Evolutionary conservation across 2,797 vertebrate genomes (phyloP).

Genomic region (Spondyliosoma cantharus): DNA sequence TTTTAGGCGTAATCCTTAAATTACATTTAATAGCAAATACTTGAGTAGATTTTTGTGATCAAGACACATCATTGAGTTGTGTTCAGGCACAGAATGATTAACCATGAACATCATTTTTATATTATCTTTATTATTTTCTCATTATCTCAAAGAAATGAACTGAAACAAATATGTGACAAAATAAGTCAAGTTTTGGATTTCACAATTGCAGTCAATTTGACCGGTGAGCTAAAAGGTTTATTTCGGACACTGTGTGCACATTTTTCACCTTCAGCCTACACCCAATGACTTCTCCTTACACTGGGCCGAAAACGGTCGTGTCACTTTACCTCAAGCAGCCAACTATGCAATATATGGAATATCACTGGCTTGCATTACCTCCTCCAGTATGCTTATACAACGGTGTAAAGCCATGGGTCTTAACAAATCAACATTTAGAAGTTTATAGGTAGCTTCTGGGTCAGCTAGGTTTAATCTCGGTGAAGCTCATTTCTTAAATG

Average conservation of each 20-base stretch:
- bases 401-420: slow-evolving; percentile 29
- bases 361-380: slow-evolving; percentile 32
- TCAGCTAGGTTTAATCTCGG: neutral
- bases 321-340: slow-evolving; percentile 38
- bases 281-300: slow-evolving; percentile 1
- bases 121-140: too few relatives aligned
- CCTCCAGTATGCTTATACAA: slow-evolving; percentile 5
- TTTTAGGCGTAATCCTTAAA: too few relatives aligned
- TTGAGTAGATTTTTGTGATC: too few relatives aligned
- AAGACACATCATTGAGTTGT: too few relatives aligned
- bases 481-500: neutral
- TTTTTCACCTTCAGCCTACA: slow-evolving; percentile 23
- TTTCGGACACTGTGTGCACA: neutral
- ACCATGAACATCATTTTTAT: too few relatives aligned
- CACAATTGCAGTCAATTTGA: too few relatives aligned
- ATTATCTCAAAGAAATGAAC: too few relatives aligned
- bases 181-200: too few relatives aligned
- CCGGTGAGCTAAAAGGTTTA: too few relatives aligned
- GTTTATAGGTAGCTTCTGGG: neutral
- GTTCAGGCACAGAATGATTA: too few relatives aligned
- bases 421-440: slow-evolving; percentile 21
- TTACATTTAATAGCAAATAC: too few relatives aligned
- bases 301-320: neutral
- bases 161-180: too few relatives aligned
- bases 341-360: slow-evolving; percentile 39